phyloP scores from a whole-genome alignment of 2,888 invertebrate species.

The Pyrgus malvae region DNA sequence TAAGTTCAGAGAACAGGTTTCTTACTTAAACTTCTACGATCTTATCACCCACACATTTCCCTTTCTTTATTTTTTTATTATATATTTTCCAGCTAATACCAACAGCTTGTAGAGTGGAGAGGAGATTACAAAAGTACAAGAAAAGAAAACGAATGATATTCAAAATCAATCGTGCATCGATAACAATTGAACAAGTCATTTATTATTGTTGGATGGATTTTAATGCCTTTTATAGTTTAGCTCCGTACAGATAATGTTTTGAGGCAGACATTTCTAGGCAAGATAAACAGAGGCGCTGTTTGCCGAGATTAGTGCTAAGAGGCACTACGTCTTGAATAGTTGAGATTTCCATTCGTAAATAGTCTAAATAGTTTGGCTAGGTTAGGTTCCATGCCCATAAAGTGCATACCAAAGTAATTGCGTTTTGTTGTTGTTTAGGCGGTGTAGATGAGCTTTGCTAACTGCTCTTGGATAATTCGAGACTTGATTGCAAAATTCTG shows the following conservation, averaged over 20 bases:
- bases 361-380: slow-evolving; percentile 42
- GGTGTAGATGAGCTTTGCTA: no score
- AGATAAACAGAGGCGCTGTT: slow-evolving; percentile 73
- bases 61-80: no score
- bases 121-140: no score
- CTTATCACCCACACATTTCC: no score
- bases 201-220: slow-evolving; percentile 42
- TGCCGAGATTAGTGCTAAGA: slow-evolving; percentile 67
- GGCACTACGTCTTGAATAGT: slow-evolving; percentile 56
- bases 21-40: no score
- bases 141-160: no score
- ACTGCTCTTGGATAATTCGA: no score
- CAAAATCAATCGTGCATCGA: background rate
- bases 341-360: slow-evolving; percentile 55
- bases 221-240: slow-evolving; percentile 62
- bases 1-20: no score
- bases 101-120: no score
- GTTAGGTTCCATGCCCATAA: background rate
- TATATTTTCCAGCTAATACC: no score
- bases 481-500: no score
- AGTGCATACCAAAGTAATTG: background rate
- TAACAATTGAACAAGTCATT: background rate
- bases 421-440: background rate
- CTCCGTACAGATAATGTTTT: slow-evolving; percentile 60
- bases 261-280: slow-evolving; percentile 65